Evolutionary conservation across 2,888 invertebrate species (phyloP), one percentile per base, ranked within the genome.

Genomic region (Standfussiana lucernea): DNA sequence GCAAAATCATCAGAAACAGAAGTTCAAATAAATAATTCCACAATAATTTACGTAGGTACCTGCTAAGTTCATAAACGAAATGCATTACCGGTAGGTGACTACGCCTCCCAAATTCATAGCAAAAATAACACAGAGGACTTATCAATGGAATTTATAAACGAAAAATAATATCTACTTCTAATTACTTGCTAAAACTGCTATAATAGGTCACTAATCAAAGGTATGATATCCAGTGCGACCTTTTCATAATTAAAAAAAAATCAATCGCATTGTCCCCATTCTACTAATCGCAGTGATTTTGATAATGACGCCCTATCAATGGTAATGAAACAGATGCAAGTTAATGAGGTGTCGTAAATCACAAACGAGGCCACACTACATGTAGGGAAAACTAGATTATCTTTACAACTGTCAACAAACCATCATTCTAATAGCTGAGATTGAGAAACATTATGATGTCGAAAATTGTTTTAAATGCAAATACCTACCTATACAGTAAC

Each of bases 271-370:
- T 82, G 80, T 79, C 81, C 75, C 66, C 80, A 82, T 86, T 89
- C 68, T 47, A 80, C 79, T 79, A 85, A 90, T 88, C 84, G 59
- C 77, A 72, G 80, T 62, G 68, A 82, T 86, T 89, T 89, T 82
- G 86, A 88, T 88, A 88, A 86, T 85, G 84, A 79, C 66, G 85
- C 73, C 81, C 75, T 86, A 88, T 87, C 83, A 84, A 75, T 83
- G 85, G 81, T 86, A 89, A 87, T 85, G 82, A 90, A 90, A 87
- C 83, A 85, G 83, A 88, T 83, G 84, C 80, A 85, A 76, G 83
- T 80, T 86, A 87, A 89, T 82, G 80, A 89, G 81, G 72, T 86
- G 85, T 84, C 77, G 77, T 90, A 85, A 88, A 88, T 86, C 84
- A 86, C 56, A 80, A 82, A 81, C 66, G 77, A 87, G 84, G 86